Conservation (phyloP, 92 coral and sea anemone species). For the Phymanthus crucifer region DNA sequence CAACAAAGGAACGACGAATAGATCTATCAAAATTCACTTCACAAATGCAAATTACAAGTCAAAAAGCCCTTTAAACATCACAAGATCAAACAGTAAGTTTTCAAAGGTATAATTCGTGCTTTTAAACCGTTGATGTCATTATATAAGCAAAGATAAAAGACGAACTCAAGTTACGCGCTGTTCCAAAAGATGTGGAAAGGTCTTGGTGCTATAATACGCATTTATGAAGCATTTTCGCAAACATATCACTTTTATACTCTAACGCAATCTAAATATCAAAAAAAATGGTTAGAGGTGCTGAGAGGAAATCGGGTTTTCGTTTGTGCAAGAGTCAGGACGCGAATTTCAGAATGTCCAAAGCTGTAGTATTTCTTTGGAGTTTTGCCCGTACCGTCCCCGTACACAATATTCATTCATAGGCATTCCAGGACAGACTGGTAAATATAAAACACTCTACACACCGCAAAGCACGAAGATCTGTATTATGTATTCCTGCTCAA, state of each 20-base stretch:
- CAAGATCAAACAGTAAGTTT: not conserved
- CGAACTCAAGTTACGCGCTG: not conserved
- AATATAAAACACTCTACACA: not conserved
- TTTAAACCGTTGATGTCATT: not conserved
- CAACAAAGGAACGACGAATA: conserved; percentile 3
- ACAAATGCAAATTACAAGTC: not conserved
- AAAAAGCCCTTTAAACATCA: not conserved
- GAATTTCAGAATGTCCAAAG: not conserved
- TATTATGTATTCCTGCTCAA: not conserved
- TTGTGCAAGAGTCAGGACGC: not conserved
- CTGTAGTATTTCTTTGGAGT: not conserved
- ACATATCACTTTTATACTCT: not conserved
- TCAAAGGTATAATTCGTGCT: not conserved
- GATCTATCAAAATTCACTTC: not conserved
- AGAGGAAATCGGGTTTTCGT: not conserved
- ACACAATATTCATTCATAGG: conserved; percentile 28
- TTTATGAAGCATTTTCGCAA: not conserved
- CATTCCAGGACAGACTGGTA: not conserved
- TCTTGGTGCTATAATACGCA: not conserved
- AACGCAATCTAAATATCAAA: not conserved
- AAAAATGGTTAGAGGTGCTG: not conserved
- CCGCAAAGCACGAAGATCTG: not conserved
- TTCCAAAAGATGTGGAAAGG: not conserved
- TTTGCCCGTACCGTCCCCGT: not conserved
- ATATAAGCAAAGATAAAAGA: not conserved